phyloP scores from a whole-genome alignment of 2,113 vertebrate species.

The Cairina moschata region DNA sequence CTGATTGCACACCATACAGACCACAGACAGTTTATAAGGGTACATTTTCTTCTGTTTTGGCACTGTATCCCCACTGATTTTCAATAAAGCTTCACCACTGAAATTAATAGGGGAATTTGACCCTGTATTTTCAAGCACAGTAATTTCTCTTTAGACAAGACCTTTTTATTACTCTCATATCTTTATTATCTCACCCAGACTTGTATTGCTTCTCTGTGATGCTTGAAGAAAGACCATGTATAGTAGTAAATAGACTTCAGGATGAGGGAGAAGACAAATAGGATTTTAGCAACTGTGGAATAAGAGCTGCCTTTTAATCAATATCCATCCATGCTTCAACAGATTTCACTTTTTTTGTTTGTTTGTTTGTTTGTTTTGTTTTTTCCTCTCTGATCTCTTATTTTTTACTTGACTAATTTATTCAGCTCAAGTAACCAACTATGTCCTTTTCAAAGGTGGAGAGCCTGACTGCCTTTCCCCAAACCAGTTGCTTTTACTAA shows the following conservation, averaged over 20 bases:
- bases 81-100: background rate
- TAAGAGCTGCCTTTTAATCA: conserved; percentile 14
- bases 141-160: conserved; percentile 20
- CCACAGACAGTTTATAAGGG: background rate
- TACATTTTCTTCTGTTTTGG: background rate
- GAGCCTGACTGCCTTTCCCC: background rate
- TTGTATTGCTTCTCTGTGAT: background rate
- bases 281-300: background rate
- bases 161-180: background rate
- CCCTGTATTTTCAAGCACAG: background rate
- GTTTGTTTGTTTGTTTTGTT: background rate
- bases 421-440: background rate
- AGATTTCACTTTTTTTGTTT: background rate
- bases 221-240: background rate
- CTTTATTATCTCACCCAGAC: background rate
- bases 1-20: rapidly evolving
- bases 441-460: background rate
- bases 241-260: background rate
- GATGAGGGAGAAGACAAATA: conserved; percentile 11
- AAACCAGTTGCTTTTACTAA: background rate
- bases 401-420: background rate
- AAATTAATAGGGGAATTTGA: conserved; percentile 17
- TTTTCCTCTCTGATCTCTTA: background rate
- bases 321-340: background rate
- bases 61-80: background rate